Conservation (phyloP, 2,113 vertebrate genomes). For the Spermophilus dauricus region DNA sequence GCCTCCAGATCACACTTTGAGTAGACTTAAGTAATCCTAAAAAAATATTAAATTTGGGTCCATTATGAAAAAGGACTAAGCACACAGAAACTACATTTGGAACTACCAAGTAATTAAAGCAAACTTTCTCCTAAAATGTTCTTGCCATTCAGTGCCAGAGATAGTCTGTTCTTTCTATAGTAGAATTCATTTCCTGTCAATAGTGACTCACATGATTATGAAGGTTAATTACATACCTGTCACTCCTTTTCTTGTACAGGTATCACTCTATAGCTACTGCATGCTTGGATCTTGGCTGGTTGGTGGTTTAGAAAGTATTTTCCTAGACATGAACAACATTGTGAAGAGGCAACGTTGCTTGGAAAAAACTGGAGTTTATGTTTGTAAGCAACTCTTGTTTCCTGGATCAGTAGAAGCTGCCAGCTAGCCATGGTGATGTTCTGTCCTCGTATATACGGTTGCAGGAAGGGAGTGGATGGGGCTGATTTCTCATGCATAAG, state of each 20-base stretch:
- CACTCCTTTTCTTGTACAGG: background rate
- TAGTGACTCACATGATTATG: background rate
- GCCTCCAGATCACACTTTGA: background rate
- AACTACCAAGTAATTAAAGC: background rate
- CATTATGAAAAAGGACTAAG: background rate
- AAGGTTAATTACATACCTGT: background rate
- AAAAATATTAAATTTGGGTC: background rate
- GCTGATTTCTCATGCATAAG: background rate
- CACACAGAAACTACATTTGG: background rate
- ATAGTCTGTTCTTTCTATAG: background rate
- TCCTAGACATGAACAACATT: background rate
- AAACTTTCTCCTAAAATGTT: background rate
- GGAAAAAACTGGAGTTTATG: background rate
- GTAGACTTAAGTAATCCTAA: background rate
- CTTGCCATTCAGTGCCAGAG: background rate
- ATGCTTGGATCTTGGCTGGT: background rate
- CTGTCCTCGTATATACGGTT: background rate
- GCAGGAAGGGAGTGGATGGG: too few relatives aligned
- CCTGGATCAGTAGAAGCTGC: background rate
- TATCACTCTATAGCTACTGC: background rate
- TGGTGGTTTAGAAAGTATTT: background rate
- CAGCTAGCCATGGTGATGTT: background rate
- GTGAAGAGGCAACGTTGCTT: background rate
- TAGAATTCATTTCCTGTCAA: slow-evolving; percentile 10
- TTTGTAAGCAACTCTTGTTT: background rate